A percentile compares a stretch with the other conserved stretches of the same genome.
phyloP scores from a whole-genome alignment of 2,888 invertebrate species.

The Oithona nana region DNA sequence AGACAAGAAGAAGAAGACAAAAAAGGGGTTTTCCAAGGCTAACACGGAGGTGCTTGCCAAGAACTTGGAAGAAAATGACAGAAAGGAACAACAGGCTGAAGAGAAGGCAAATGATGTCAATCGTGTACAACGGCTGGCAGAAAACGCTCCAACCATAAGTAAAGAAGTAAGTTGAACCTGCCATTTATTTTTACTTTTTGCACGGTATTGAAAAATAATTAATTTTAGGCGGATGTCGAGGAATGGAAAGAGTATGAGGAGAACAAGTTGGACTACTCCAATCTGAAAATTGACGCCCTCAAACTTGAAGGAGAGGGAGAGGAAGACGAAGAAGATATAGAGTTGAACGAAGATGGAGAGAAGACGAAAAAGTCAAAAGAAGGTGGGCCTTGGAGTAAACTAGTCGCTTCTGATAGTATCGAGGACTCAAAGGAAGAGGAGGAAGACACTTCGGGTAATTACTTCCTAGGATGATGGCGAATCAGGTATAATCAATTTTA shows the following conservation, averaged over 20 bases:
- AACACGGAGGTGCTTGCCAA: constrained; percentile 16
- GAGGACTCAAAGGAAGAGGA: background rate
- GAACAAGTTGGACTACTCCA: background rate
- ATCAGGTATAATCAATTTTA: too few relatives aligned
- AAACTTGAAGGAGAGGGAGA: constrained; percentile 4
- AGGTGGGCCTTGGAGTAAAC: background rate
- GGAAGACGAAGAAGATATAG: constrained; percentile 12
- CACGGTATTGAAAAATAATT: too few relatives aligned
- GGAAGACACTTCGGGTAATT: background rate
- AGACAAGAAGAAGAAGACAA: constrained; percentile 17
- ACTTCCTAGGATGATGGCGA: too few relatives aligned
- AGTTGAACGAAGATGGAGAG: background rate
- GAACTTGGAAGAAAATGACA: constrained; percentile 14
- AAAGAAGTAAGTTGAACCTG: too few relatives aligned
- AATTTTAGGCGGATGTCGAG: background rate
- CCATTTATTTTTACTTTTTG: too few relatives aligned
- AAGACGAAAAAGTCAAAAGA: background rate
- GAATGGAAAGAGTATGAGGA: constrained; percentile 13
- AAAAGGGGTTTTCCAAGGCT: constrained; percentile 4
- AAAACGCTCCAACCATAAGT: too few relatives aligned
- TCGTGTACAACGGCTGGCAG: too few relatives aligned
- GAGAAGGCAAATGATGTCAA: background rate
- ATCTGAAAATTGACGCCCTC: constrained; percentile 11
- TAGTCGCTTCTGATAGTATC: background rate
- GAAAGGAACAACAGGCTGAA: constrained; percentile 34